A percentile compares a stretch with the other conserved stretches of the same genome.
Evolutionary conservation across 2,113 vertebrate species (phyloP).

Genomic region (Otis tarda): DNA sequence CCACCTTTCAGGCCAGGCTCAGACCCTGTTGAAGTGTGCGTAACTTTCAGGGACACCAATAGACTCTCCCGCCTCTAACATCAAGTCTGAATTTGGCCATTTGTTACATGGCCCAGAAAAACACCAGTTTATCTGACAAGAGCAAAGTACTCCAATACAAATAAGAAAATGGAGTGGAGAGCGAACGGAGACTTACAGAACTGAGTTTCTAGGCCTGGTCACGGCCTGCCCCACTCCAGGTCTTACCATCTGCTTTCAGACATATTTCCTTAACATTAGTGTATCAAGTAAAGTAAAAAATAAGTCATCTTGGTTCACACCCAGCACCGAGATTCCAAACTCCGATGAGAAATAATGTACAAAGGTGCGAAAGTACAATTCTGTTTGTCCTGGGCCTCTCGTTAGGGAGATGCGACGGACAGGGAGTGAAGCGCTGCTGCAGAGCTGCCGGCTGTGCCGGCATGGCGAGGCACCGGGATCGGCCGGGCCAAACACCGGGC

Average conservation of each 20-base stretch:
- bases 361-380: constrained; percentile 70
- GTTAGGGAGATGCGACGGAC: constrained; percentile 29
- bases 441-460: neutral
- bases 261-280: neutral
- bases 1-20: neutral
- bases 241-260: neutral
- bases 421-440: neutral
- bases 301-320: constrained; percentile 73
- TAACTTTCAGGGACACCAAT: neutral
- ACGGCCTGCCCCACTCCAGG: neutral
- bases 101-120: neutral
- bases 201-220: neutral
- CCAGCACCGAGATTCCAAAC: constrained; percentile 77
- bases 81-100: neutral
- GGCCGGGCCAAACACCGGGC: neutral
- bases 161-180: neutral
- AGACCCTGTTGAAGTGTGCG: neutral
- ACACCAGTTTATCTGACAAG: neutral
- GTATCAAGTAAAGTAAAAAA: constrained; percentile 68
- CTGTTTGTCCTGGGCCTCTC: constrained; percentile 66
- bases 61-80: neutral
- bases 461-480: neutral
- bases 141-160: neutral
- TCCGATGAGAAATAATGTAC: constrained; percentile 74
- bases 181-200: neutral